Evolutionary conservation across 2,797 vertebrate species (phyloP), one percentile per base, ranked within the genome.

Genomic region (Aeoliscus strigatus): DNA sequence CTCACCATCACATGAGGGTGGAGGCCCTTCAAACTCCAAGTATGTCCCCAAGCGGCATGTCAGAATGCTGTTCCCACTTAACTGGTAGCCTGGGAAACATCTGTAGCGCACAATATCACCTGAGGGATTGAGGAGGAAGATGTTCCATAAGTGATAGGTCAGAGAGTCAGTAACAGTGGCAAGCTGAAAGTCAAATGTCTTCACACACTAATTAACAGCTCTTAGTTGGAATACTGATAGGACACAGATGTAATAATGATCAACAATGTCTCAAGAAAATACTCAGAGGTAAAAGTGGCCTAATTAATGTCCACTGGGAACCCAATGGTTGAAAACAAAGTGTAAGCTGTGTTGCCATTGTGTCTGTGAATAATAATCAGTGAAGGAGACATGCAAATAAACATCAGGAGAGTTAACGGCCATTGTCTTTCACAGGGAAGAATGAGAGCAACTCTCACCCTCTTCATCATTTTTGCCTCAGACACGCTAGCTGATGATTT

Each of bases 1-100:
- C 87, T 87, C 77, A 98, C 96, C 94, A 83, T 98, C 96, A 60
- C 96, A 99, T 0, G 93, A 90, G 4, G 96, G 96, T 0, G 92
- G 96, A 25, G 93, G 93, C 1, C 94, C 96, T 63, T 96, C 91
- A 26, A 98, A 98, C 77, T 97, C 92, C 9, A 99, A 89, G 40
- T 92, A 89, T 3, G 90, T 93, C 37, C 93, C 91, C 2, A 98
- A 77, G 0, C 87, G 90, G 79, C 96, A 99, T 29, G 93, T 95
- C 62, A 92, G 83, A 63, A 97, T 94, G 64, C 92, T 93, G 48
- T 79, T 97, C 6, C 96, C 96, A 2, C 87, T 90, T 45, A 98
- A 70, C 41, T 90, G 92, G 59, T 94, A 98, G 48, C 96, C 96
- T 1, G 93, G 93, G 4, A 97, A 87, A 80, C 96, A 99, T 28